These are phyloP conservation scores for Tapirus terrestris DNA, from an alignment of 2,113 vertebrate genomes.

Conservation along the genomic window DNA sequence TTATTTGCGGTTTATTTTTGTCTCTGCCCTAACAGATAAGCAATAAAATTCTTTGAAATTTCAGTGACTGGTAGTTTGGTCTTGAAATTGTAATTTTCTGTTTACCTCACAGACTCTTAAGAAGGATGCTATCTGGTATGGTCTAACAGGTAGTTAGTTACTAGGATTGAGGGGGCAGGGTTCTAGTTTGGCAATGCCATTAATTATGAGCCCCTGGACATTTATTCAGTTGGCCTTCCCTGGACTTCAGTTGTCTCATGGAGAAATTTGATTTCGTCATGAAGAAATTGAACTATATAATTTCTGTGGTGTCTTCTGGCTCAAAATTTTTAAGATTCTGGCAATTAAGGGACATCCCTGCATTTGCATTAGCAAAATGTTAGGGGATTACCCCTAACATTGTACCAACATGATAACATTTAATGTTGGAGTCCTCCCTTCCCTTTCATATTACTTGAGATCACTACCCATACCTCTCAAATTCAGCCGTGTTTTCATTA, in stretches of 20 bases:
- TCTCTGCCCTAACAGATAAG: neutral
- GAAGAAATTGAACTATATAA: neutral
- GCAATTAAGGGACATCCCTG: neutral
- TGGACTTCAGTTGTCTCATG: neutral
- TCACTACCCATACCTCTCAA: neutral
- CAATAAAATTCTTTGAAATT: neutral
- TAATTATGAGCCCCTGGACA: neutral
- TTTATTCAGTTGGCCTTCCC: neutral
- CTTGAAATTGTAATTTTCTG: slow-evolving; percentile 15
- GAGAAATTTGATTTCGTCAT: neutral
- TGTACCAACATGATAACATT: neutral
- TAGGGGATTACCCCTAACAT: too few relatives aligned
- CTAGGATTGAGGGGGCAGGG: neutral
- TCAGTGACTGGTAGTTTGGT: neutral
- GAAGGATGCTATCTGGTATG: neutral
- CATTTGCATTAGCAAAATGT: too few relatives aligned
- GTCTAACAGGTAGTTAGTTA: neutral
- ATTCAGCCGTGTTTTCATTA: neutral
- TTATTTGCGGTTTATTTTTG: slow-evolving; percentile 37
- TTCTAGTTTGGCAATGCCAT: neutral
- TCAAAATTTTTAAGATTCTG: neutral
- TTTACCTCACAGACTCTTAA: neutral
- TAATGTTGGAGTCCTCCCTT: neutral
- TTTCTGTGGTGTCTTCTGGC: neutral
- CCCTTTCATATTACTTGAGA: neutral